A percentile compares a stretch with the other conserved stretches of the same genome.
Conservation (phyloP, 2,888 invertebrate genomes). For the Bursaphelenchus okinawaensis region DNA sequence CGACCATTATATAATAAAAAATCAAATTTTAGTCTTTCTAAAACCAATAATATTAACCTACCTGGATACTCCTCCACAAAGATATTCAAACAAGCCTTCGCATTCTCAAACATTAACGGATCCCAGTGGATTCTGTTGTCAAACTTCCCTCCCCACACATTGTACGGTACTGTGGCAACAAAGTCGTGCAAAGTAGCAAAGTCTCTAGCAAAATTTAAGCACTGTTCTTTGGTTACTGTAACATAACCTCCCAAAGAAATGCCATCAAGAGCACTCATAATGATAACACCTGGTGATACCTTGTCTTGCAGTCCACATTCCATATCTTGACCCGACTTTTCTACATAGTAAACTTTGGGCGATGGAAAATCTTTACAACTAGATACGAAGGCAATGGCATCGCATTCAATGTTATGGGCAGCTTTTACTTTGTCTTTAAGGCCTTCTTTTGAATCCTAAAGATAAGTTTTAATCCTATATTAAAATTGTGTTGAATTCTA, state of each 20-base stretch:
- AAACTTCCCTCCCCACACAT: not conserved
- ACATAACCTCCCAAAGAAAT: not conserved
- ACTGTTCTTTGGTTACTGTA: not conserved
- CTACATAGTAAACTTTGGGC: conserved; percentile 8
- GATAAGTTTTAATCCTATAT: not conserved
- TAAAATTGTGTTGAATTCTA: not conserved
- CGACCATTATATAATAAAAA: too few species aligned
- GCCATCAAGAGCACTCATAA: conserved; percentile 14
- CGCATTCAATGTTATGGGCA: conserved; percentile 16
- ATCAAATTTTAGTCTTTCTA: too few species aligned
- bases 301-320: not conserved
- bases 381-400: conserved; percentile 5
- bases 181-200: not conserved
- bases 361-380: conserved; percentile 4
- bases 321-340: not conserved
- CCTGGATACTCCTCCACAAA: not conserved
- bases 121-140: not conserved
- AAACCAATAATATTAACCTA: not conserved
- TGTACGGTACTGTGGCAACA: not conserved
- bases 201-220: not conserved
- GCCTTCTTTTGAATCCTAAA: not conserved
- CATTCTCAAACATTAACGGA: not conserved
- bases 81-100: not conserved
- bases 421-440: not conserved
- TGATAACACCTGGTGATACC: conserved; percentile 6